These are phyloP conservation scores for Mya arenaria DNA, from an alignment of 1,140 invertebrate species.

Conservation along the genomic window DNA sequence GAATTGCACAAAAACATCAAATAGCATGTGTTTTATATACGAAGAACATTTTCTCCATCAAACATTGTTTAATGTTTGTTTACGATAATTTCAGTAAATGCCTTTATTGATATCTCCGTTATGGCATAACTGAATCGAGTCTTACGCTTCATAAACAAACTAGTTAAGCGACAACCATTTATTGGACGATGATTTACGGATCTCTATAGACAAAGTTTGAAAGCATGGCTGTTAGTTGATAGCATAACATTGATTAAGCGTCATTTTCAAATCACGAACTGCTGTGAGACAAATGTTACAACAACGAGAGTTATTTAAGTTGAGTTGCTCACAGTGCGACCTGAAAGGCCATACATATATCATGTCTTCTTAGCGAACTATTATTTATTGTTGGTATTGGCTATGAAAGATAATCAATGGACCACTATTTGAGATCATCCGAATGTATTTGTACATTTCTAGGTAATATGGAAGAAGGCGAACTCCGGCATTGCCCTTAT, in stretches of 20 bases:
- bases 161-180: background rate
- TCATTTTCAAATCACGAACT: background rate
- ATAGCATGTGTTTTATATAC: too few species aligned
- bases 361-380: background rate
- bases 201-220: slow-evolving; percentile 1
- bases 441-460: background rate
- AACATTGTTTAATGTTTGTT: too few species aligned
- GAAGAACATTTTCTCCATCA: too few species aligned
- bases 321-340: background rate
- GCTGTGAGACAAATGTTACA: background rate
- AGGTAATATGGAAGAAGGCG: slow-evolving; percentile 74
- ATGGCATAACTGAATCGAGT: background rate
- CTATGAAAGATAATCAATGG: too few species aligned
- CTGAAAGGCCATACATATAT: background rate
- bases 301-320: too few species aligned
- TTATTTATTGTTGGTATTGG: background rate
- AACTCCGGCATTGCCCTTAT: slow-evolving; percentile 69
- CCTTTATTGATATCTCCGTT: background rate
- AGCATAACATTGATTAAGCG: background rate
- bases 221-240: background rate
- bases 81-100: too few species aligned
- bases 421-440: too few species aligned
- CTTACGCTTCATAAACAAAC: background rate
- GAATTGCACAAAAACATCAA: too few species aligned
- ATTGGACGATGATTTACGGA: slow-evolving; percentile 8